Evolutionary conservation across 2,888 invertebrate genomes (phyloP), one percentile per base, ranked within the genome.

Genomic region (Encarsia formosa): DNA sequence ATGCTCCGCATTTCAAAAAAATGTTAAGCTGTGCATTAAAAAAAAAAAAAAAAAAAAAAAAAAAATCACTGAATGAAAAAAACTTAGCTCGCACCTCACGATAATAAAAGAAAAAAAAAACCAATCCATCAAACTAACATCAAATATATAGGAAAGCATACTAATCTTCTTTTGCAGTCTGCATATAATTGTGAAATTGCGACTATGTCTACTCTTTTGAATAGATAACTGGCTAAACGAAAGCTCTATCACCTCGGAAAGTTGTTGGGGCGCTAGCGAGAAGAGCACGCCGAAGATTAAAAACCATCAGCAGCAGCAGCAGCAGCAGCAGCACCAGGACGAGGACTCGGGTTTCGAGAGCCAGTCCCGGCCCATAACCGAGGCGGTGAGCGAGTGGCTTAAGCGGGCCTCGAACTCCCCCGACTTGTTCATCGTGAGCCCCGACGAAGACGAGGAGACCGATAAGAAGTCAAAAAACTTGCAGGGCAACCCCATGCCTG

Each of bases 331-430:
- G 26, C 60, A 43, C 58, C 61, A 56, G 29, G 65, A 67, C 41
- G 69, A 70, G 18, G 71, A 71, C 45, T 69, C 70, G 0, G 69
- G 68, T 0, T 65, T 70, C 39, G 71, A 71, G 32, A 67, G 65
- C 6, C 70, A 70, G 38, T 60, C 65, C 3, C 59, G 68, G 59
- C 80, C 81, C 11, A 79, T 83, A 50, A 82, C 81, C 4, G 73
- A 77, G 40, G 82, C 82, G 1, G 82, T 83, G 1, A 80, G 76
- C 41, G 77, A 80, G 48, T 83, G 83, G 83, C 75, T 83, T 60
- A 71, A 73, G 11, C 65, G 68, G 22, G 69, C 68, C 9, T n/a
- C n/a, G n/a, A 71, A 72, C 46, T 70, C 70, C 16, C 70, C 73
- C 2, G 71, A 75, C 51, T 52, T 73, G n/a, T 71, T 75, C 50